Conservation (phyloP, 2,797 vertebrate species). For the Parotocinclus haroldoi region DNA sequence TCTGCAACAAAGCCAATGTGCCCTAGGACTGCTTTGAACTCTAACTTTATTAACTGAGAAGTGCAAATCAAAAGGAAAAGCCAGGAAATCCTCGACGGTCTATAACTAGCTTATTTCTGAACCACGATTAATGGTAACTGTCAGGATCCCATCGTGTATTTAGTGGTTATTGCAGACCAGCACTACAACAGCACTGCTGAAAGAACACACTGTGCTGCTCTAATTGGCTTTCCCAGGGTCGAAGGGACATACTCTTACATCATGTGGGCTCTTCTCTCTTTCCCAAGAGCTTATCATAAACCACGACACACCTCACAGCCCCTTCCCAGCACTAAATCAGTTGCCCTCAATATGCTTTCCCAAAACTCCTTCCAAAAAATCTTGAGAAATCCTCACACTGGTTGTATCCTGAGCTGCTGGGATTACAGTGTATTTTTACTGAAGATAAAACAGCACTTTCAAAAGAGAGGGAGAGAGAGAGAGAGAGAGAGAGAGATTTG, state of each 20-base stretch:
- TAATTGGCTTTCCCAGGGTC: conserved; percentile 13
- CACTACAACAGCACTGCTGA: conserved; percentile 16
- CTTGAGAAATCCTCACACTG: conserved; percentile 6
- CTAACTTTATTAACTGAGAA: conserved; percentile 7
- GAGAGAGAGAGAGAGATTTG: too few relatives aligned
- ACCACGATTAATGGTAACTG: conserved; percentile 31
- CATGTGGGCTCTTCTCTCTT: conserved; percentile 11
- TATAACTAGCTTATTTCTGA: conserved; percentile 10
- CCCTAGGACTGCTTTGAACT: background rate
- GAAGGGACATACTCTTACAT: conserved; percentile 10
- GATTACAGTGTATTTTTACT: too few relatives aligned
- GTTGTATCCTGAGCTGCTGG: too few relatives aligned
- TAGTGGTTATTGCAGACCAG: conserved; percentile 35
- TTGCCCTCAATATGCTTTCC: background rate
- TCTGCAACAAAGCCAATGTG: background rate
- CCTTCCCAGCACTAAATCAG: conserved; percentile 9
- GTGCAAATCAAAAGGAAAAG: conserved; percentile 1
- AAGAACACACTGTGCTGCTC: conserved; percentile 27
- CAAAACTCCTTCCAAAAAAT: conserved; percentile 9
- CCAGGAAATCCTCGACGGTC: conserved; percentile 1
- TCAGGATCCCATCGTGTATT: conserved; percentile 35
- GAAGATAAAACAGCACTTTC: too few relatives aligned
- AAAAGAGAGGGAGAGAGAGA: too few relatives aligned
- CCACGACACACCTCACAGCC: conserved; percentile 7
- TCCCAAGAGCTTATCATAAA: conserved; percentile 24